Base-by-base conservation (phyloP, 1,140 invertebrate species). In the Diorhabda sublineata region DNA sequence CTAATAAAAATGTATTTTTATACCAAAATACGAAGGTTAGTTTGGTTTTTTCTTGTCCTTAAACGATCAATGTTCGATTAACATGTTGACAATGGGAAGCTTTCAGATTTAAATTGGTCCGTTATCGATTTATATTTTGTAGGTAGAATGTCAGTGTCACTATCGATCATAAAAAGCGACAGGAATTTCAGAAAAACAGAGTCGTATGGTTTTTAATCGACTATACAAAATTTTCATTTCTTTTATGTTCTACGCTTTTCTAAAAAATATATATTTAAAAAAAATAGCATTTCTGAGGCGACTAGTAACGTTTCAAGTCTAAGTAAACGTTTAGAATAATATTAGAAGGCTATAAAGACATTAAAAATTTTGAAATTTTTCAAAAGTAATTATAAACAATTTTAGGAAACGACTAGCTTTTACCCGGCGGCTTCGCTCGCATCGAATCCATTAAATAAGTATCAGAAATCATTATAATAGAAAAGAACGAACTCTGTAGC, bases 101-200 rank as follows among this genome's bases (percentile, higher is more conserved):
- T 52, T 52, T 52, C 3, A 52, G 6, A 52, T 52, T 52, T n/a
- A 52, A n/a, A 52, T 52, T 52, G 47, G 47, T 52, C 47, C n/a
- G 47, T 52, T 52, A 52, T 52, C 47, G 47, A 52, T 52, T 52
- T 52, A 52, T n/a, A 52, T 52, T 52, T 52, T 52, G 6, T 52
- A 52, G 47, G 47, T 52, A 52, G 47, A 52, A 52, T 52, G 47
- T 52, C 47, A 52, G 47, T 52, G 47, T 52, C 47, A 52, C n/a
- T 52, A 52, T 8, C 47, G 47, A 52, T 52, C n/a, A n/a, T 6
- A n/a, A 26, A 26, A 26, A 26, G n/a, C 47, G n/a, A 52, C 47
- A 52, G 47, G n/a, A 52, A 52, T 52, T 52, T 52, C 47, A 52
- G 47, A 52, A 8, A 52, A 26, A 26, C 26, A 26, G 26, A 26